Evolutionary conservation across 1,140 invertebrate species (phyloP).

Genomic region (Leptinotarsa lineolata): DNA sequence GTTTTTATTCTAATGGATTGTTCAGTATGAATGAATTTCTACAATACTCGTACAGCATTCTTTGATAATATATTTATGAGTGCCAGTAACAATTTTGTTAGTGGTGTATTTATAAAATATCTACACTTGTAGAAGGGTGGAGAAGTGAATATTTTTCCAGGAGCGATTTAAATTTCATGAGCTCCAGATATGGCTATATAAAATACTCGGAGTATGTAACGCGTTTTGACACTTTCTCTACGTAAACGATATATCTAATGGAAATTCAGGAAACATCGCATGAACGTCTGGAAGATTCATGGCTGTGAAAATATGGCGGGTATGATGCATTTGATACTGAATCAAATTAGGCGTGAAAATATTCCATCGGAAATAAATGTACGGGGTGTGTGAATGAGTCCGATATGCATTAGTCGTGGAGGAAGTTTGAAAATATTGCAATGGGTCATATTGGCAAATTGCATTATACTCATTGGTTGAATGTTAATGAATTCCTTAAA

Average conservation of each 20-base stretch:
- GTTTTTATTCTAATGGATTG: no score
- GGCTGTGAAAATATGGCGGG: slow-evolving; percentile 10
- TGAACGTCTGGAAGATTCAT: slow-evolving; percentile 18
- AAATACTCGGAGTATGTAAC: slow-evolving; percentile 22
- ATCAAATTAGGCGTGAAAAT: slow-evolving; percentile 27
- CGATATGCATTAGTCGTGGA: no score
- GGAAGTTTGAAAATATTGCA: no score
- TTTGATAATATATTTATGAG: no score
- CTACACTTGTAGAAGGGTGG: no score
- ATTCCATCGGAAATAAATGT: neutral
- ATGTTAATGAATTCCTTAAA: no score
- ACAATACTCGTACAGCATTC: no score
- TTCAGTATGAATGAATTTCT: no score
- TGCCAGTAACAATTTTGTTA: no score
- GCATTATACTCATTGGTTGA: no score
- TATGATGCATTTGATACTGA: slow-evolving; percentile 16
- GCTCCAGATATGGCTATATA: slow-evolving; percentile 24
- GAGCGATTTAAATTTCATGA: slow-evolving; percentile 19
- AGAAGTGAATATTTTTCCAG: neutral
- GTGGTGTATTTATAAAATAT: no score
- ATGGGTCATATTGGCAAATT: no score
- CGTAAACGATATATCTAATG: slow-evolving; percentile 24
- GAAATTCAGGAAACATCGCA: slow-evolving; percentile 21
- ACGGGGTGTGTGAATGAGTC: neutral
- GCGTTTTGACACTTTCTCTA: slow-evolving; percentile 23